These are phyloP conservation scores for Brienomyrus brachyistius DNA, from an alignment of 2,113 vertebrate species.

Conservation along the genomic window DNA sequence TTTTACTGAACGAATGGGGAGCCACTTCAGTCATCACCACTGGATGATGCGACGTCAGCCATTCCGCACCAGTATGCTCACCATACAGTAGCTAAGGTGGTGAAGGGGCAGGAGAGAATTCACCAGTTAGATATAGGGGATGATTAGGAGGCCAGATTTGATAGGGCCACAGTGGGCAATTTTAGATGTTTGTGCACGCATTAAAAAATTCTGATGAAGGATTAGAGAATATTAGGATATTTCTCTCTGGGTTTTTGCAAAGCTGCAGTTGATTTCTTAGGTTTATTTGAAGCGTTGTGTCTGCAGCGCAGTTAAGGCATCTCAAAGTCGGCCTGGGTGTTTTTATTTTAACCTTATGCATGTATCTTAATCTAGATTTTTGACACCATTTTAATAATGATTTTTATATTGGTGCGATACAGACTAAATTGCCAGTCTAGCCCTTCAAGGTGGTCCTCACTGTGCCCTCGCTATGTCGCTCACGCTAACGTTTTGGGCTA, in stretches of 20 bases:
- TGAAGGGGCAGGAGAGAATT: too few species aligned
- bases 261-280: neutral
- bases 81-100: too few species aligned
- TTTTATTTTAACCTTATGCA: neutral
- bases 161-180: too few species aligned
- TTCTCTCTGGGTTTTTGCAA: neutral
- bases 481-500: slow-evolving; percentile 21
- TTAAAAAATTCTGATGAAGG: neutral
- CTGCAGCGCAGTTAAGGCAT: neutral
- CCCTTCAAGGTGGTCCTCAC: slow-evolving; percentile 27
- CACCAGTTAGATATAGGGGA: too few species aligned
- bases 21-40: too few species aligned
- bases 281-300: neutral
- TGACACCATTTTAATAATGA: neutral
- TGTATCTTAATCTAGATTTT: neutral
- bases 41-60: too few species aligned
- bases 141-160: too few species aligned
- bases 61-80: too few species aligned
- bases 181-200: neutral
- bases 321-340: neutral
- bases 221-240: neutral
- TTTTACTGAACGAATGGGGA: too few species aligned
- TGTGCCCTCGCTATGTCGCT: neutral
- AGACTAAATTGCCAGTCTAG: slow-evolving; percentile 6
- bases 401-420: neutral